Evolutionary conservation across 2,113 vertebrate genomes (phyloP), one percentile per base, ranked within the genome.

Genomic region (Panthera tigris): DNA sequence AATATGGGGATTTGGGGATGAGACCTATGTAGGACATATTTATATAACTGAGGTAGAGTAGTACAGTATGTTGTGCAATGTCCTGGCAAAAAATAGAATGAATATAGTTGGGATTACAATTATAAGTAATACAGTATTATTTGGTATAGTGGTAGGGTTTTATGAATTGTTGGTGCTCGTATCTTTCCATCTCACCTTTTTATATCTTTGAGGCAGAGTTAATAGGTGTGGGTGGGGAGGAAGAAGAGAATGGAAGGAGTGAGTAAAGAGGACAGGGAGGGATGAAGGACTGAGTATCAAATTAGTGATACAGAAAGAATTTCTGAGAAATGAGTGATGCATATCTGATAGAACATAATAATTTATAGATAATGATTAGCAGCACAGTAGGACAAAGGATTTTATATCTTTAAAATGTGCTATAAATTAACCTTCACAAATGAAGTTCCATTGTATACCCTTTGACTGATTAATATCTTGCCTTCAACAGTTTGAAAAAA

Each of bases 351-450:
- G 41, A 65, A 73, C 1, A 39, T 61, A 61, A 91, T 83, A 79
- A 39, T 78, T 85, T 84, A 71, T 29, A 94, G 76, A 31, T 52
- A 69, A 84, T 80, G 18, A 91, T 66, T 90, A 88, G 69, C 0
- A 74, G 15, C 48, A 71, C 13, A 57, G 61, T n/a, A 73, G 15
- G 10, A 81, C 29, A 91, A 90, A 50, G 39, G 9, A 36, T 92
- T 87, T 86, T 71, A 27, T 87, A 87, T 55, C 18, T 92, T 84
- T 89, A 91, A 76, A 29, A 79, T 76, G 36, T 80, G 76, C 45
- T 57, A 61, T 52, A 80, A 90, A 81, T 87, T 91, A 96, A 87
- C 16, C 2, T 69, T 94, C 96, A 74, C 3, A 79, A 92, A 69
- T 71, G 50, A 81, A 88, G 89, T 63, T 87, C 52, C 11, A 69